Evolutionary conservation across 2,113 vertebrate genomes (phyloP).

Genomic region (Mus musculus): DNA sequence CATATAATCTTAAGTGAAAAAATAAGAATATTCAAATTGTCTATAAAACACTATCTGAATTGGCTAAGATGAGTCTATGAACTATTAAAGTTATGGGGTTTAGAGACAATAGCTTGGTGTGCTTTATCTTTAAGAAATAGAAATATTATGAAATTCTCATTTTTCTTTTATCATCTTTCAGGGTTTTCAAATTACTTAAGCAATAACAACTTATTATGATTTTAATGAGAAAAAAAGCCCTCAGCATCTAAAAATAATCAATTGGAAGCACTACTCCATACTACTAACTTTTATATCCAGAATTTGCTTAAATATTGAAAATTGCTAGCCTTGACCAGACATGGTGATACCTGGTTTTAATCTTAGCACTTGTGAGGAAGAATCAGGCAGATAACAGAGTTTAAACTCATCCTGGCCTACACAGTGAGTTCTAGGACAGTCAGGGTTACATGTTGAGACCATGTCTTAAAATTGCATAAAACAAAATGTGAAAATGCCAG

Average conservation of each 20-base stretch:
- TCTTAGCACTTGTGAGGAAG: background rate
- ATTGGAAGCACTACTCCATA: background rate
- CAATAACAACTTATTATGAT: background rate
- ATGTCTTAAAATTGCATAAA: background rate
- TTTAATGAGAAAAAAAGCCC: background rate
- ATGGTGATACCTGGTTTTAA: background rate
- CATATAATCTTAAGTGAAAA: background rate
- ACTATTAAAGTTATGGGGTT: background rate
- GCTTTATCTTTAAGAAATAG: background rate
- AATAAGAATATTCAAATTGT: background rate
- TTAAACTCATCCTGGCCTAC: background rate
- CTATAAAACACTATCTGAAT: background rate
- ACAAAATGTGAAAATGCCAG: background rate
- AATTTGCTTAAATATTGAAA: background rate
- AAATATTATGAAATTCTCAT: background rate
- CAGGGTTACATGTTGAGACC: background rate
- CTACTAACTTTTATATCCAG: background rate
- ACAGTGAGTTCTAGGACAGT: background rate
- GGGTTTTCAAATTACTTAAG: background rate
- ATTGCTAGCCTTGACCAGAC: background rate
- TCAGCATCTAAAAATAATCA: background rate
- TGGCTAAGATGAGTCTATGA: background rate
- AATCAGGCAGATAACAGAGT: background rate
- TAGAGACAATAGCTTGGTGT: background rate
- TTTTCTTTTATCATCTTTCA: slow-evolving; percentile 39